Percentiles rank a stretch among this genome's conserved stretches.
Conservation (phyloP, 2,797 vertebrate species). For the Poecile montanus region DNA sequence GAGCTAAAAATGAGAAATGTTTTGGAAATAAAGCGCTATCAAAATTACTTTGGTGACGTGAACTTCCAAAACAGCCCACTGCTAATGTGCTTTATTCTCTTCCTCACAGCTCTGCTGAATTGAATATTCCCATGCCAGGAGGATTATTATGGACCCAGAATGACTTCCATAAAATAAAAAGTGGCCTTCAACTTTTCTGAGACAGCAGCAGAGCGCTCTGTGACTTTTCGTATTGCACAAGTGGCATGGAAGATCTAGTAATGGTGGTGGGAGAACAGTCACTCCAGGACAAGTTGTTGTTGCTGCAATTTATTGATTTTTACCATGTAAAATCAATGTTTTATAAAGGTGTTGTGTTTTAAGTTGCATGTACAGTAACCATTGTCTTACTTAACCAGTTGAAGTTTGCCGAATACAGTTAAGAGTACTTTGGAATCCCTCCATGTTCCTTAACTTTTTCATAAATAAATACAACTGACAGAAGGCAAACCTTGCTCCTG, state of each 20-base stretch:
- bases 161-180: conserved; percentile 79
- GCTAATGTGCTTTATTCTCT: neutral
- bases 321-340: neutral
- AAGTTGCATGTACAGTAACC: neutral
- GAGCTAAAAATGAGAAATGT: neutral
- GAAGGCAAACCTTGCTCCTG: neutral
- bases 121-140: conserved; percentile 56
- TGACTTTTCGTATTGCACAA: neutral
- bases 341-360: neutral
- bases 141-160: conserved; percentile 78
- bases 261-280: neutral
- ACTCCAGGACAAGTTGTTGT: neutral
- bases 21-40: neutral
- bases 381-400: neutral
- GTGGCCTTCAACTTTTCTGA: conserved; percentile 79
- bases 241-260: neutral
- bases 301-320: neutral
- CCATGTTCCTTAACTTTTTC: neutral
- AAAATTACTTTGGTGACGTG: neutral
- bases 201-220: neutral
- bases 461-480: neutral
- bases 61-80: neutral
- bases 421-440: neutral
- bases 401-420: neutral
- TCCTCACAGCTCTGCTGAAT: conserved; percentile 63